Evolutionary conservation across 2,888 invertebrate species (phyloP).

Genomic region (Calameuta filiformis): DNA sequence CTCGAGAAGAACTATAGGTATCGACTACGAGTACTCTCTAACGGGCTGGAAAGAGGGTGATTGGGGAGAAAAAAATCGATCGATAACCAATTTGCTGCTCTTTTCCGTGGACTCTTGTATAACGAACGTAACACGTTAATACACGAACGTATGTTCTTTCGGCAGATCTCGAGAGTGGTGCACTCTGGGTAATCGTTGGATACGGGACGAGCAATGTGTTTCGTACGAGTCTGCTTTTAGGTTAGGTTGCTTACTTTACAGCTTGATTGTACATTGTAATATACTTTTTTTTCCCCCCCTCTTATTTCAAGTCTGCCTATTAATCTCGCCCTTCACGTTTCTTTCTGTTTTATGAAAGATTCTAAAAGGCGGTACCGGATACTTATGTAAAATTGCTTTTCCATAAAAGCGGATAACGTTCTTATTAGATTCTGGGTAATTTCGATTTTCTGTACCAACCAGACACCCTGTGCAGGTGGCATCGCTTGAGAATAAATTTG

Average conservation of each 20-base stretch:
- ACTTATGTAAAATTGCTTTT: neutral
- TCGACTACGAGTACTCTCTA: neutral
- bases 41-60: neutral
- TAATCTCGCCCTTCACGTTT: neutral
- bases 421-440: neutral
- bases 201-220: neutral
- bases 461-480: neutral
- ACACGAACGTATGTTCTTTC: neutral
- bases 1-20: neutral
- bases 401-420: neutral
- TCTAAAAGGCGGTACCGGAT: neutral
- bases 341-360: neutral
- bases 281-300: no score
- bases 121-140: neutral
- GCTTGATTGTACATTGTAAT: neutral
- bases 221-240: neutral
- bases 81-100: constrained; percentile 25
- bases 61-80: constrained; percentile 11
- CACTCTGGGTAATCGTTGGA: neutral
- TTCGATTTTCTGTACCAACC: neutral
- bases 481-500: neutral
- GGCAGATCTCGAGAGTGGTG: neutral
- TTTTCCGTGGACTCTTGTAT: neutral
- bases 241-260: neutral
- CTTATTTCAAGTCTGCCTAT: neutral